phyloP scores from a whole-genome alignment of 2,888 invertebrate genomes.

The Nymphalis urticae region DNA sequence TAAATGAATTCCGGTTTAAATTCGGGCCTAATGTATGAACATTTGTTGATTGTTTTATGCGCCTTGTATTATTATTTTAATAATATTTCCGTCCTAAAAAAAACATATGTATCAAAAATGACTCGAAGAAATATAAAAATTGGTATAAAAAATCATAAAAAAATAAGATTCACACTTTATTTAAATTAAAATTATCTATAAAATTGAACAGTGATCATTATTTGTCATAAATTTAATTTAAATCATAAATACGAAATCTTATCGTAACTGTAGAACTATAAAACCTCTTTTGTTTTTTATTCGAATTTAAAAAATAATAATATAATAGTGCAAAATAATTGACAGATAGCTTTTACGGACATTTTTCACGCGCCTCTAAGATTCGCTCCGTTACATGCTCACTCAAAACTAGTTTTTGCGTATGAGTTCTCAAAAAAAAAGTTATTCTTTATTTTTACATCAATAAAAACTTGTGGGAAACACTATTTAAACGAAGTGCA shows the following conservation, averaged over 20 bases:
- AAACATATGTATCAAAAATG: too few species aligned
- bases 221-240: not conserved
- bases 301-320: conserved; percentile 4
- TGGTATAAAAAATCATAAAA: too few species aligned
- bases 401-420: conserved; percentile 10
- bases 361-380: conserved; percentile 16
- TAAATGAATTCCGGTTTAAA: not conserved
- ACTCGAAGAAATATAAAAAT: too few species aligned
- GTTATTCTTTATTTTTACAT: conserved; percentile 20
- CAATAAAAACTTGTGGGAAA: conserved; percentile 13
- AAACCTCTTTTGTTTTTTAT: conserved; percentile 1
- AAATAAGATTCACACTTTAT: too few species aligned
- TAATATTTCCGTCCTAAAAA: not conserved
- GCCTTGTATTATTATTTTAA: not conserved
- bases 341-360: conserved; percentile 12
- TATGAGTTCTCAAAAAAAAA: conserved; percentile 7
- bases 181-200: too few species aligned
- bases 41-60: not conserved
- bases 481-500: not conserved
- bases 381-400: conserved; percentile 8
- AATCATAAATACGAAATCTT: not conserved
- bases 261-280: not conserved
- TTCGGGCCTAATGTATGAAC: not conserved
- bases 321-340: conserved; percentile 16
- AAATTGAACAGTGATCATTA: not conserved